Base-by-base conservation (phyloP, 2,797 vertebrate species). In the Sebastes goodei region DNA sequence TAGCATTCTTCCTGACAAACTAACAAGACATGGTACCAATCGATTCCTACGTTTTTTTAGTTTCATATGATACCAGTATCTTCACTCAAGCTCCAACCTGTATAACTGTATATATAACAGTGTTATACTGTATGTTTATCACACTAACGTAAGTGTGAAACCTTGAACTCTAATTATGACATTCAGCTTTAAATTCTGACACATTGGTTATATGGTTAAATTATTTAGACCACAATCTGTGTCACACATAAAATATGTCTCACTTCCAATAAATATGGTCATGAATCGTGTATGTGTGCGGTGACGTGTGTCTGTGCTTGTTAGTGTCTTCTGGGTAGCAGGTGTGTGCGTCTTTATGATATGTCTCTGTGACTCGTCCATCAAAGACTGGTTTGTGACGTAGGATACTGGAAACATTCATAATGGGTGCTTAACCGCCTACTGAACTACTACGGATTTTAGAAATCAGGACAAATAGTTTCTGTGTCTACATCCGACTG, bases 361-460 rank as follows among this genome's bases (percentile, higher is more conserved):
- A 3, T 17, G 30, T 78, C 30, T 64, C 23, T 49, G 15, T 9
- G 46, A 46, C 42, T 49, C 29, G 14, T 64, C 32, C 10, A 60
- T 59, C 56, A 63, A 70, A 74, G 68, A 75, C 21, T 55, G 46
- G 33, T 75, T 72, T 76, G 74, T 74, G 69, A 76, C 46, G 23
- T 30, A 66, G 61, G 62, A 86, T 77, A 64, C 75, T 84, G 84
- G 86, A 91, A 93, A 88, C 80, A 72, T 78, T 84, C 17, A 35
- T 92, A 90, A 95, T 88, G 92, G 91, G 56, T 80, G 65, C 80
- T 95, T 94, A 89, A 89, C 93, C 94, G 88, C 73, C 79, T 64
- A 15, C 80, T 93, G 92, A 94, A 93, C 93, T 83, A 80, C 7
- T 3, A 62, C 72, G 82, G 80, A 61, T 49, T 57, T 77, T 70